A percentile compares a stretch with the other conserved stretches of the same genome.
Evolutionary conservation across 2,888 invertebrate species (phyloP).

Genomic region (Adela reaumurella): DNA sequence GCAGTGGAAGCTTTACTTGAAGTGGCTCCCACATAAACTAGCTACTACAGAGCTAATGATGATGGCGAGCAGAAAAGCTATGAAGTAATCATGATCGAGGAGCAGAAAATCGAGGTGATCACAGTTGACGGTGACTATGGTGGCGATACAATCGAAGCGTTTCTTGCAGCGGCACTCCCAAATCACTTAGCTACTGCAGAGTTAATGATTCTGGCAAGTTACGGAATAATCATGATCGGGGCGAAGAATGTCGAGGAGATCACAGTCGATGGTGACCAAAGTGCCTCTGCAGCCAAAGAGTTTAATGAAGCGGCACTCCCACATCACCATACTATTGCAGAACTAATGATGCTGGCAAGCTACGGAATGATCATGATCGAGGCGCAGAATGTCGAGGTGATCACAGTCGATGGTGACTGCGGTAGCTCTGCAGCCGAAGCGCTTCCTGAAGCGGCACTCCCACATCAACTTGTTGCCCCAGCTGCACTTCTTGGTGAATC

Average conservation of each 20-base stretch:
- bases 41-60: not conserved
- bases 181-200: not conserved
- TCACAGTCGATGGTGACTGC: slow-evolving; percentile 23
- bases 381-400: slow-evolving; percentile 19
- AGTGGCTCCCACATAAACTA: not conserved
- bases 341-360: not conserved
- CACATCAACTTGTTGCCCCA: not conserved
- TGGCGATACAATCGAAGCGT: slow-evolving; percentile 33
- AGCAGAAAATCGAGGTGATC: slow-evolving; percentile 1
- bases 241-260: slow-evolving; percentile 19
- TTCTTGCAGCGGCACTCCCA: slow-evolving; percentile 25
- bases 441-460: not conserved
- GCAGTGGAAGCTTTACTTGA: slow-evolving; percentile 14
- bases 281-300: slow-evolving; percentile 21
- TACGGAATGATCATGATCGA: slow-evolving; percentile 12
- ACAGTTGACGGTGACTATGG: slow-evolving; percentile 33
- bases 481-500: not conserved
- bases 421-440: slow-evolving; percentile 21
- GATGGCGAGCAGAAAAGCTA: not conserved
- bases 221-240: slow-evolving; percentile 12
- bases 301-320: not conserved
- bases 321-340: not conserved
- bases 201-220: not conserved
- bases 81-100: not conserved
- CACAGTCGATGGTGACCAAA: slow-evolving; percentile 22